Conservation (phyloP, 1,140 invertebrate species). For the Lasioglossum baleicum region DNA sequence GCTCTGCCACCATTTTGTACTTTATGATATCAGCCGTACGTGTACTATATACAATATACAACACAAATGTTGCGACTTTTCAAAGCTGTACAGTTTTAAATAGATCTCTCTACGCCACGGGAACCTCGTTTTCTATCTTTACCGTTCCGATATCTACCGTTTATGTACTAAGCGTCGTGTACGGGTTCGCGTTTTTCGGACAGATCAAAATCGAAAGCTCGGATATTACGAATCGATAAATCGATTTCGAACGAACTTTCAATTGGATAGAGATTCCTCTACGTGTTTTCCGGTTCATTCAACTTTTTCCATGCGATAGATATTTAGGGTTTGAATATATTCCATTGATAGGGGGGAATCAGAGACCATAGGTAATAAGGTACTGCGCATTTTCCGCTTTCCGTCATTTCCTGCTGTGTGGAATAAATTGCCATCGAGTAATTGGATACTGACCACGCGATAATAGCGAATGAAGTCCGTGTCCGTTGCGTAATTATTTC, state of each 20-base stretch:
- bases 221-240: not conserved
- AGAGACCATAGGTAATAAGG: not conserved
- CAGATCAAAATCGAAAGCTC: too few relatives aligned
- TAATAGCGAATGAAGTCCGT: constrained; percentile 20
- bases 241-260: not conserved
- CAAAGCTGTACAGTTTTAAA: not conserved
- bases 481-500: constrained; percentile 10
- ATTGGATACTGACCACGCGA: constrained; percentile 11
- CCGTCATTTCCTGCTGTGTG: constrained; percentile 23
- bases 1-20: constrained; percentile 34
- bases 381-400: constrained; percentile 16
- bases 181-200: too few relatives aligned
- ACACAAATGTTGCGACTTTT: constrained; percentile 8
- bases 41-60: not conserved
- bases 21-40: constrained; percentile 13
- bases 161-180: too few relatives aligned
- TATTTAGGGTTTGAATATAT: not conserved
- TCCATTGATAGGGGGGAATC: not conserved
- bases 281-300: not conserved
- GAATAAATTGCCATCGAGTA: constrained; percentile 17
- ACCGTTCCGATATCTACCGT: not conserved
- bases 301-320: not conserved
- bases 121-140: not conserved
- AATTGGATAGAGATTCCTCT: not conserved
- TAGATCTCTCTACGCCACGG: not conserved